Evolutionary conservation across 2,797 vertebrate genomes (phyloP).

Genomic region (Hafferia zeledoni): DNA sequence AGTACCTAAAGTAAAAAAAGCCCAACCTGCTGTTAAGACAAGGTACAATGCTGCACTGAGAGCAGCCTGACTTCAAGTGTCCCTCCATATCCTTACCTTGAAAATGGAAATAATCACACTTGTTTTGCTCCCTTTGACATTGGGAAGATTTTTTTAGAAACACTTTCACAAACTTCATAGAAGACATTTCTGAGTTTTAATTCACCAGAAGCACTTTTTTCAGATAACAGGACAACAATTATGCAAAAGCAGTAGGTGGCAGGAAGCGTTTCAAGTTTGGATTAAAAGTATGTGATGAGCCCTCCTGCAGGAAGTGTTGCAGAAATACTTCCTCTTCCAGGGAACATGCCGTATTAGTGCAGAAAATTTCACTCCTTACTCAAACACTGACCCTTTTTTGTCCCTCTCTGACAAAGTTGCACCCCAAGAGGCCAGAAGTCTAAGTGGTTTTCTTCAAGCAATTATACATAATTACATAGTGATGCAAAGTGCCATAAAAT

Average conservation of each 20-base stretch:
- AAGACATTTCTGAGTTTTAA: neutral
- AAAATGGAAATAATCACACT: neutral
- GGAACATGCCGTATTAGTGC: neutral
- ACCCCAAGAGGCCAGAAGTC: slow-evolving; percentile 19
- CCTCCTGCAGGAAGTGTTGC: neutral
- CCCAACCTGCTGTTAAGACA: neutral
- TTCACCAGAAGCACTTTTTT: neutral
- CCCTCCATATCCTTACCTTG: neutral
- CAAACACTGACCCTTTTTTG: slow-evolving; percentile 8
- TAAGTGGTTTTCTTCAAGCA: slow-evolving; percentile 50
- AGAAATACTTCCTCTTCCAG: slow-evolving; percentile 13
- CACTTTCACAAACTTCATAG: neutral
- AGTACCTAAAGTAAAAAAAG: neutral
- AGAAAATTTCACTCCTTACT: neutral
- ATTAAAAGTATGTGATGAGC: neutral
- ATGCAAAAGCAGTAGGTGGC: neutral
- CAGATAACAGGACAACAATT: neutral
- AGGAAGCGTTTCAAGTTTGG: neutral
- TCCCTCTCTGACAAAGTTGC: neutral
- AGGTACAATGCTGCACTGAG: neutral
- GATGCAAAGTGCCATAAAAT: slow-evolving; percentile 38
- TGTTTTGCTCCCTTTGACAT: neutral
- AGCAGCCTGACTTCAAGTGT: neutral
- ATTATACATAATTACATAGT: slow-evolving; percentile 44
- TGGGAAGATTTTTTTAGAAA: neutral